phyloP scores from a whole-genome alignment of 2,797 vertebrate species.

The Antrozous pallidus region DNA sequence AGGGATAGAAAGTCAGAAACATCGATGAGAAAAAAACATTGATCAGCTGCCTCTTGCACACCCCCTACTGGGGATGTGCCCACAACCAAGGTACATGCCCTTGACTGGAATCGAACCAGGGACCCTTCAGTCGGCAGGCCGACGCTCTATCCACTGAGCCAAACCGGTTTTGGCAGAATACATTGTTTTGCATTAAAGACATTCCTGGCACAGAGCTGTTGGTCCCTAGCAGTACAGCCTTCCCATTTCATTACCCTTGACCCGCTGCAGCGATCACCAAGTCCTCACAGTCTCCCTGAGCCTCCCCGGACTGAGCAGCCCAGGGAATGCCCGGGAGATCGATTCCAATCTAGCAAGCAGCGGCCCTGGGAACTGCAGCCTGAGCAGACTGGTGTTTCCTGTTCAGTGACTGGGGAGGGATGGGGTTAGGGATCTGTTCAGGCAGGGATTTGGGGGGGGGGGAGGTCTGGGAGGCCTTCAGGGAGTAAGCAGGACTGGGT shows the following conservation, averaged over 20 bases:
- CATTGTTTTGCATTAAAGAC: background rate
- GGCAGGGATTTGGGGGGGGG: background rate
- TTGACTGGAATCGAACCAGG: too few species aligned
- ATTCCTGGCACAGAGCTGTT: background rate
- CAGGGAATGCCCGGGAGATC: conserved; percentile 11
- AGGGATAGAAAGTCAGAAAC: too few species aligned
- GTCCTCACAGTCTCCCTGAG: accelerated
- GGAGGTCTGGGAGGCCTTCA: background rate
- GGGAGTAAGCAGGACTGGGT: background rate
- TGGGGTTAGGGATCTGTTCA: background rate
- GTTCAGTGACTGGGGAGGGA: background rate
- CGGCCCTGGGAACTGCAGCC: background rate
- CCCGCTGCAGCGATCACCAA: background rate
- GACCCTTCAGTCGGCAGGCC: too few species aligned
- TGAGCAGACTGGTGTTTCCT: conserved; percentile 25
- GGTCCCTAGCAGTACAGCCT: background rate
- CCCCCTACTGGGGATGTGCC: too few species aligned
- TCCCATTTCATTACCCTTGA: background rate
- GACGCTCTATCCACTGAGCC: too few species aligned
- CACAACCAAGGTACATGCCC: too few species aligned
- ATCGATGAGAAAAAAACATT: too few species aligned
- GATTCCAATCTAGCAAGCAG: conserved; percentile 34
- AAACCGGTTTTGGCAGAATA: too few species aligned
- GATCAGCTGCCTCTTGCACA: too few species aligned
- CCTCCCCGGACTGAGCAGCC: background rate